These are phyloP conservation scores for Bubo blakistoni DNA, from an alignment of 2,113 vertebrate genomes.

Conservation along the genomic window DNA sequence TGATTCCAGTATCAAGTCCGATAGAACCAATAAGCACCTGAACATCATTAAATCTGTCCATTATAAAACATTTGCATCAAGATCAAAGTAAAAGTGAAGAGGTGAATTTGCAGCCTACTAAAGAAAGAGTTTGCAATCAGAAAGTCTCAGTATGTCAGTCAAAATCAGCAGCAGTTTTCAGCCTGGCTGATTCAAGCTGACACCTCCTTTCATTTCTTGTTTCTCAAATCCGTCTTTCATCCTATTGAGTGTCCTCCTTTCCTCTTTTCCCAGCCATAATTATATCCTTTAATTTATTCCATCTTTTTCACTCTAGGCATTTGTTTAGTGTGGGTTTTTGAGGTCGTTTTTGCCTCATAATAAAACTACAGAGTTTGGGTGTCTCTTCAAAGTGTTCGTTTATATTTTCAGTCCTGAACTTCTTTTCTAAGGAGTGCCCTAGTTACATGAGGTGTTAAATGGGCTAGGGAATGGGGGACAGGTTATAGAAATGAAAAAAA, in stretches of 20 bases:
- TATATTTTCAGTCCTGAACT: slow-evolving; percentile 10
- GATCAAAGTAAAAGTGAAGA: slow-evolving; percentile 16
- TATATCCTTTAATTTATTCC: slow-evolving; percentile 41
- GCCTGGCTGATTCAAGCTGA: slow-evolving; percentile 38
- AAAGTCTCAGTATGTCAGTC: slow-evolving; percentile 8
- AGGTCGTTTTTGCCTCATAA: background rate
- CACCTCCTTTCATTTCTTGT: slow-evolving; percentile 52
- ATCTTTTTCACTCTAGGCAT: slow-evolving; percentile 7
- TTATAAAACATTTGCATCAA: slow-evolving; percentile 55
- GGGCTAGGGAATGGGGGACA: background rate
- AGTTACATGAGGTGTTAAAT: background rate
- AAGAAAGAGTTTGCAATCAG: background rate
- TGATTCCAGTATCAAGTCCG: slow-evolving; percentile 67
- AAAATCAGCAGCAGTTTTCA: slow-evolving; percentile 41
- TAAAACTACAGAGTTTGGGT: background rate
- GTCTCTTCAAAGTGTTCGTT: background rate
- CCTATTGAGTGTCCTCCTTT: background rate
- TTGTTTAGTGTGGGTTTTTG: slow-evolving; percentile 26
- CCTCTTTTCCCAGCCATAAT: slow-evolving; percentile 15
- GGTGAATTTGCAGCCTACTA: slow-evolving; percentile 37
- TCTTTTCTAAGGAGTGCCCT: background rate
- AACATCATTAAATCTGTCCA: slow-evolving; percentile 61
- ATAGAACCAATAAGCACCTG: slow-evolving; percentile 66
- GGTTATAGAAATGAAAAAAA: background rate
- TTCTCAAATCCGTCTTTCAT: slow-evolving; percentile 18